Evolutionary conservation across 2,888 invertebrate genomes (phyloP).

Genomic region (Nomada hirtipes): DNA sequence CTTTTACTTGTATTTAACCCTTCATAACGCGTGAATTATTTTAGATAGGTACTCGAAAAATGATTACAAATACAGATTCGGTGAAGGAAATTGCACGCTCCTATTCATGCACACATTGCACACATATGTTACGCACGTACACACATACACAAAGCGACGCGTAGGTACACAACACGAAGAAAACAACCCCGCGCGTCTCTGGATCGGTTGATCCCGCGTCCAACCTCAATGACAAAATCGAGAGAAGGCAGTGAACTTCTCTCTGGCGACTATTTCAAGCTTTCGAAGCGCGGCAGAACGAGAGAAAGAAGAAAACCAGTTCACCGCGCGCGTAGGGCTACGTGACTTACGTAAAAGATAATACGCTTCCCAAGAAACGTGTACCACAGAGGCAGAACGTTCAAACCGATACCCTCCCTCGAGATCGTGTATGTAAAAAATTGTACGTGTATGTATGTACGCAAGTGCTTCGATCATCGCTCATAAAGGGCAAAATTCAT

Average conservation of each 20-base stretch:
- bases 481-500: constrained; percentile 64
- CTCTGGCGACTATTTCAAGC: constrained; percentile 47
- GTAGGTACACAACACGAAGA: too few species aligned
- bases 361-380: constrained; percentile 8
- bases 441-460: not conserved
- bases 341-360: constrained; percentile 51
- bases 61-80: not conserved
- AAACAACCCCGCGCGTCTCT: constrained; percentile 10
- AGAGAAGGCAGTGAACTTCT: constrained; percentile 48
- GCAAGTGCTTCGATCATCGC: constrained; percentile 26
- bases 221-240: constrained; percentile 50
- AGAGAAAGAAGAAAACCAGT: constrained; percentile 48
- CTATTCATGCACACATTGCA: not conserved
- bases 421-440: not conserved
- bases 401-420: not conserved
- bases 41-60: not conserved
- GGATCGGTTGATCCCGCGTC: constrained; percentile 9
- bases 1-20: not conserved
- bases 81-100: not conserved
- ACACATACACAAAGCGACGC: too few species aligned
- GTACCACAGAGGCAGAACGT: not conserved
- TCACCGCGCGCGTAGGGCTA: constrained; percentile 32
- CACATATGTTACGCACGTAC: not conserved
- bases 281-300: constrained; percentile 29
- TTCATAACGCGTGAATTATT: constrained; percentile 3